Conservation (phyloP, 1,140 invertebrate genomes). For the Drosophila prosaltans region DNA sequence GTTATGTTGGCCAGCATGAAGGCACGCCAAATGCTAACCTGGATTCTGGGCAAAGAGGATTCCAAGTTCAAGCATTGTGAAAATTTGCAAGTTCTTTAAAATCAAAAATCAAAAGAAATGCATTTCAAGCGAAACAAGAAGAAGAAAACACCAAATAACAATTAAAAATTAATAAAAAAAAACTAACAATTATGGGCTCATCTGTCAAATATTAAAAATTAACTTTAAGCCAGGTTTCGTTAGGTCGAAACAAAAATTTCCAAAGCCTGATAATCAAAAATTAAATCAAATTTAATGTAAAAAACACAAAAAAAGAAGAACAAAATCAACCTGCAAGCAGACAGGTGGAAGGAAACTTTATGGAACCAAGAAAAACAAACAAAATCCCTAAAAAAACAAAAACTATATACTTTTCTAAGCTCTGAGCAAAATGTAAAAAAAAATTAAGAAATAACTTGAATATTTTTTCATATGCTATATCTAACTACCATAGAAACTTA, state of each 20-base stretch:
- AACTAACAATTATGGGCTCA: constrained; percentile 42
- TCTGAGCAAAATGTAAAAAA: constrained; percentile 22
- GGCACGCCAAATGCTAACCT: constrained; percentile 93
- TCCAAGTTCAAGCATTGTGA: constrained; percentile 96
- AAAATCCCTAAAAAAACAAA: constrained; percentile 43
- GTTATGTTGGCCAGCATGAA: constrained; percentile 93
- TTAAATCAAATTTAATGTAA: constrained; percentile 83
- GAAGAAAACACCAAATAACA: constrained; percentile 26
- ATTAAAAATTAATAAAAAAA: constrained; percentile 44
- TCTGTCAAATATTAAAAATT: constrained; percentile 25
- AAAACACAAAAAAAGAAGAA: constrained; percentile 42
- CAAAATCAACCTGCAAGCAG: constrained; percentile 14
- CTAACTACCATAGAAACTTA: constrained; percentile 20
- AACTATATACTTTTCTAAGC: constrained; percentile 60
- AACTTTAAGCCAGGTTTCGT: constrained; percentile 54
- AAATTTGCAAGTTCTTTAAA: constrained; percentile 90
- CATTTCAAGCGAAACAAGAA: constrained; percentile 28
- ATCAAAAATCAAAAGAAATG: constrained; percentile 16
- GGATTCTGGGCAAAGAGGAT: constrained; percentile 94
- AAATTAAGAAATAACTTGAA: background rate
- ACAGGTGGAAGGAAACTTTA: constrained; percentile 50
- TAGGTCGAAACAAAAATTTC: constrained; percentile 44
- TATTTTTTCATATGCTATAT: constrained; percentile 53
- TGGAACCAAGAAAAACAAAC: constrained; percentile 59
- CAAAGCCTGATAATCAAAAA: constrained; percentile 81